These are phyloP conservation scores for Botia almorhae DNA, from an alignment of 2,797 vertebrate species.

Conservation along the genomic window DNA sequence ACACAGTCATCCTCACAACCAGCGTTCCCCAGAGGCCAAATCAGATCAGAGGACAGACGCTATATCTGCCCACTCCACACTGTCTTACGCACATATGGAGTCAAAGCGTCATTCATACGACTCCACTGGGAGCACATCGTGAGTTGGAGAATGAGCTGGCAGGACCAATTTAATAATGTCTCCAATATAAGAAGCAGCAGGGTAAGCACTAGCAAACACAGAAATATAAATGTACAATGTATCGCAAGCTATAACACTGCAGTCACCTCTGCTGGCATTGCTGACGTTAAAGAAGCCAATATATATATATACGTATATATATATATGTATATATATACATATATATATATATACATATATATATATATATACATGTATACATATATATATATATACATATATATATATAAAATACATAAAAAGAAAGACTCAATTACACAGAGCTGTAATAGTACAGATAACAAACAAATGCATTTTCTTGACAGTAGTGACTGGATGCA, in stretches of 20 bases:
- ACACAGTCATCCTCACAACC: conserved; percentile 51
- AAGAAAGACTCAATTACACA: not conserved
- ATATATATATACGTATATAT: too few relatives aligned
- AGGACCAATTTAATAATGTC: not conserved
- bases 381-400: not conserved
- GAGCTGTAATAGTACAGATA: not conserved
- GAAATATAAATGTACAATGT: conserved; percentile 1
- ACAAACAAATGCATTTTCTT: too few relatives aligned
- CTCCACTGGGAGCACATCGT: not conserved
- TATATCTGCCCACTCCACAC: conserved; percentile 7
- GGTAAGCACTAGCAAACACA: not conserved
- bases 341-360: not conserved
- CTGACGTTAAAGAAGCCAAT: too few relatives aligned
- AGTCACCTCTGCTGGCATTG: not conserved
- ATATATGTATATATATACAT: too few relatives aligned
- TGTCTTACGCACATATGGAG: conserved; percentile 19
- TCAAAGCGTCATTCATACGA: conserved; percentile 5
- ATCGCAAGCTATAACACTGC: not conserved
- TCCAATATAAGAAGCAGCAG: not conserved
- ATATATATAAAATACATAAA: not conserved
- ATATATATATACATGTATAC: too few relatives aligned
- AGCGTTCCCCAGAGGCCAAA: conserved; percentile 48
- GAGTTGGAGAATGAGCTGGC: conserved; percentile 5
- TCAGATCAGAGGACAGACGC: conserved; percentile 23
- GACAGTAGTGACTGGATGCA: not conserved